phyloP scores from a whole-genome alignment of 2,797 vertebrate species.

The Chloroceryle amazona region DNA sequence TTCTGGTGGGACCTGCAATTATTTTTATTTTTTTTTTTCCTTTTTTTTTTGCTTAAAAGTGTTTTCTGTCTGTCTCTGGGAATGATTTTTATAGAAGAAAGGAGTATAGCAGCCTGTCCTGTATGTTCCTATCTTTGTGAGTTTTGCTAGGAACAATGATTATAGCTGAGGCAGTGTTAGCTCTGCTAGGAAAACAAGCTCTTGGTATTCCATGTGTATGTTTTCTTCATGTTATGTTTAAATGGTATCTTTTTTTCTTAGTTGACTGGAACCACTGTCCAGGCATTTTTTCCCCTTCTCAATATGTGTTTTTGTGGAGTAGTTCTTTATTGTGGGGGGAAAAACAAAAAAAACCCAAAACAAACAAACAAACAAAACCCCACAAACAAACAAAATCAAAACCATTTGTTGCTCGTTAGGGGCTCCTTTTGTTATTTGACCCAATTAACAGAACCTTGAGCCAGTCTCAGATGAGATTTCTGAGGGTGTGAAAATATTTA shows the following conservation, averaged over 20 bases:
- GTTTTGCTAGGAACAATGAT: neutral
- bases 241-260: neutral
- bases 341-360: neutral
- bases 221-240: neutral
- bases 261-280: neutral
- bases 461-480: neutral
- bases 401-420: neutral
- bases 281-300: no score
- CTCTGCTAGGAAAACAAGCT: neutral
- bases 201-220: neutral
- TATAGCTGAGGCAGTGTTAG: neutral
- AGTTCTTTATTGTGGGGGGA: neutral
- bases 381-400: no score
- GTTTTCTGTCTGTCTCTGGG: neutral
- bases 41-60: neutral
- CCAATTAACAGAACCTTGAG: neutral
- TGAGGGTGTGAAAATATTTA: neutral
- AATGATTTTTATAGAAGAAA: neutral
- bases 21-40: fast-evolving
- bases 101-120: neutral
- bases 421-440: neutral
- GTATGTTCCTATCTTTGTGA: neutral
- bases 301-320: neutral
- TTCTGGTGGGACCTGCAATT: neutral
- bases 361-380: no score